Base-by-base conservation (phyloP, 2,888 invertebrate genomes). In the Synanthedon tipuliformis region DNA sequence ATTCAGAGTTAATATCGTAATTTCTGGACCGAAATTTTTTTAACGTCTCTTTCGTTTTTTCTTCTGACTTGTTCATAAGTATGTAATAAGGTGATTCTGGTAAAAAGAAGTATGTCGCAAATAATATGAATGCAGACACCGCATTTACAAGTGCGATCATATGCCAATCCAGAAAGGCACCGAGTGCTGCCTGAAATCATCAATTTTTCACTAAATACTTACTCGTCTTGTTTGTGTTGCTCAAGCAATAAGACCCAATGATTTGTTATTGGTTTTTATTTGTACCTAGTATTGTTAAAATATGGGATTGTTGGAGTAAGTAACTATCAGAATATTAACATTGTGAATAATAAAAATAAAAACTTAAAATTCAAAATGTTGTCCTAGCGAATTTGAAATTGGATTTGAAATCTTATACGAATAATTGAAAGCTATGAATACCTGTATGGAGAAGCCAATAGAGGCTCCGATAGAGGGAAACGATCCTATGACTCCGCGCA, bases 401-500 rank as follows among this genome's bases (percentile, higher is more conserved):
- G 18, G 3, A 18, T 18, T 18, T 18, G 18, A 18, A 5, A 45
- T 8, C n/a, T 2, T 45, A 45, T 13, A 12, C 7, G 3, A 45
- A 34, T 34, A 27, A 45, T 45, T 45, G 11, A 45, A 45, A 23
- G 7, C 40, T 41, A 53, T 55, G 81, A 34, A 34, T 34, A 34
- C 85, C 78, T 79, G 76, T 27, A 78, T 56, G 12, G 89, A 74
- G 10, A 92, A 89, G 10, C 93, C 93, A 11, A 91, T 71, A 40
- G 92, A 90, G 11, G 92, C 85, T 4, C 89, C 89, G 1, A 93
- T 81, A 56, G 90, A 90, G 0, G 92, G 88, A 40, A 92, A 73
- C 0, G 92, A 89, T 0, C 91, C 91, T 18, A 93, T 74, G 65
- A 91, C 89, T 0, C 93, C 93, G 13, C 93, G 84, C 56, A 92